These are phyloP conservation scores for Peromyscus attwateri DNA, from an alignment of 2,797 vertebrate species.

Conservation along the genomic window DNA sequence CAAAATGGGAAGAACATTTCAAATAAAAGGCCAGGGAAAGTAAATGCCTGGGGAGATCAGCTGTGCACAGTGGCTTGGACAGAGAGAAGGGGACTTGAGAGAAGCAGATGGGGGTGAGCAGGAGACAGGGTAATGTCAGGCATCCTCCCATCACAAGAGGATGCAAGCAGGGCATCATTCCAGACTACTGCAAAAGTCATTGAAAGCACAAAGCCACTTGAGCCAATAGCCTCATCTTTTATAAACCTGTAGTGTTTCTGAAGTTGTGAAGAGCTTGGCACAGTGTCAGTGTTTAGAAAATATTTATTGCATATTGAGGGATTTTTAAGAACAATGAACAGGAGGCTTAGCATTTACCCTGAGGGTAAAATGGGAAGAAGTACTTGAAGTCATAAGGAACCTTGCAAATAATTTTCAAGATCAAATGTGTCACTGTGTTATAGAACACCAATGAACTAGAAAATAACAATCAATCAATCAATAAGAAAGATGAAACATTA, in stretches of 20 bases:
- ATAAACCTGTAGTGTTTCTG: slow-evolving; percentile 12
- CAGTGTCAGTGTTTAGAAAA: slow-evolving; percentile 58
- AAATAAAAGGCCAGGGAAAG: neutral
- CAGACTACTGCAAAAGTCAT: neutral
- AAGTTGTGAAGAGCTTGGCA: neutral
- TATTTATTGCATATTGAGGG: slow-evolving; percentile 55
- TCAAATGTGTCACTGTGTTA: slow-evolving; percentile 43
- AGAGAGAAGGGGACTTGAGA: neutral
- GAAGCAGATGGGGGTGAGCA: neutral
- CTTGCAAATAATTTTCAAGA: slow-evolving; percentile 49
- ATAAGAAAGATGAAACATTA: slow-evolving; percentile 21
- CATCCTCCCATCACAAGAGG: neutral
- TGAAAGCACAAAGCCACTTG: slow-evolving; percentile 1
- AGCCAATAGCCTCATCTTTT: slow-evolving; percentile 21
- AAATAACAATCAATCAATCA: slow-evolving; percentile 29
- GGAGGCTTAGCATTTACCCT: slow-evolving; percentile 41
- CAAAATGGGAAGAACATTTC: neutral
- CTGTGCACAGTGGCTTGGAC: neutral
- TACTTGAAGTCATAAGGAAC: neutral
- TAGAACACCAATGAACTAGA: slow-evolving; percentile 44
- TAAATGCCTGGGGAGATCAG: neutral
- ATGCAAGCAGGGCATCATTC: neutral
- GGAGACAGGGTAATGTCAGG: neutral
- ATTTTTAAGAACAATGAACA: slow-evolving; percentile 25
- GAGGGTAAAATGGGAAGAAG: slow-evolving; percentile 28